A percentile compares a stretch with the other conserved stretches of the same genome.
Conservation (phyloP, 2,797 vertebrate genomes). For the Pelodytes ibericus region DNA sequence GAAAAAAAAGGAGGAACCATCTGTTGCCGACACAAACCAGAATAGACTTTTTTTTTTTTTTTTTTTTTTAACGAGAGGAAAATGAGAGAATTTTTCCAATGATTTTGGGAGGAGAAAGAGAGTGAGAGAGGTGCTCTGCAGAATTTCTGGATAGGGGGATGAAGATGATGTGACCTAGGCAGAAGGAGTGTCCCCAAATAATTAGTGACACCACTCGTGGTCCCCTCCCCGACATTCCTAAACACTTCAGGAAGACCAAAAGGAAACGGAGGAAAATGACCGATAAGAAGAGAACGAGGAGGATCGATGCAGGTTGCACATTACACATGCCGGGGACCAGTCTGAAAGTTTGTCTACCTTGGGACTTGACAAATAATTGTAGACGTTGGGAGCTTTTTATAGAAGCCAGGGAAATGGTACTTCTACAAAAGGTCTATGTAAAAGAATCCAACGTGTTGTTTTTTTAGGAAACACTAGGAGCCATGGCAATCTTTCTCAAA, state of each 20-base stretch:
- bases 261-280: slow-evolving; percentile 32
- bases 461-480: too few relatives aligned
- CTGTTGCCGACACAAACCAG: slow-evolving; percentile 16
- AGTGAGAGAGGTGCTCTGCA: slow-evolving; percentile 21
- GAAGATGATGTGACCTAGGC: slow-evolving; percentile 30
- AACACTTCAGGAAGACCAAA: slow-evolving; percentile 46
- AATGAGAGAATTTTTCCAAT: slow-evolving; percentile 38
- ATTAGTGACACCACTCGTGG: neutral
- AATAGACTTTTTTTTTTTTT: neutral
- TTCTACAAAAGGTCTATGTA: too few relatives aligned
- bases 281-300: slow-evolving; percentile 20
- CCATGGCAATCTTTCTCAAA: too few relatives aligned
- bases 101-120: slow-evolving; percentile 13
- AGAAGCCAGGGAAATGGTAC: too few relatives aligned
- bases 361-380: too few relatives aligned
- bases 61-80: slow-evolving; percentile 30
- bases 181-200: slow-evolving; percentile 30
- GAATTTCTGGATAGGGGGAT: slow-evolving; percentile 4
- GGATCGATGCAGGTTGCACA: slow-evolving; percentile 54
- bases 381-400: too few relatives aligned
- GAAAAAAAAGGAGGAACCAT: slow-evolving; percentile 1
- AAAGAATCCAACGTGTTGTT: too few relatives aligned
- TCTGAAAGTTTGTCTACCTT: neutral
- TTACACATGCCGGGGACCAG: slow-evolving; percentile 15
- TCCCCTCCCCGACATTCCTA: slow-evolving; percentile 54